These are phyloP conservation scores for Trichoplusia ni DNA, from an alignment of 1,140 invertebrate genomes.

Conservation along the genomic window DNA sequence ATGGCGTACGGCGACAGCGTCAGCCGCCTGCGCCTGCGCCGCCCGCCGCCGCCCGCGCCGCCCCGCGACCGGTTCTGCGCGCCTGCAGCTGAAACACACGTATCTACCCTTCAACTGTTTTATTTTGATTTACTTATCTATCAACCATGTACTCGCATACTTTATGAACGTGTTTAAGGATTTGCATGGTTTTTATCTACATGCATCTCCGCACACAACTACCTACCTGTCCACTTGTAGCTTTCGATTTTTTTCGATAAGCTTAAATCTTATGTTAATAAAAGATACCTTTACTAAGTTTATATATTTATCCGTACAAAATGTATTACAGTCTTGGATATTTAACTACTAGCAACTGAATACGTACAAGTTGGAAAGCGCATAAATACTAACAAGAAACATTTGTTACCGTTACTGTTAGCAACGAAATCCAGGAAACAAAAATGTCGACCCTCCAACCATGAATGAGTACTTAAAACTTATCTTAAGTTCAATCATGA, in stretches of 20 bases:
- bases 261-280: neutral
- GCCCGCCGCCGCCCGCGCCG: conserved; percentile 4
- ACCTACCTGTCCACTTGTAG: neutral
- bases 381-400: too few relatives aligned
- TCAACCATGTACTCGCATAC: conserved; percentile 46
- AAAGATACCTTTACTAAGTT: too few relatives aligned
- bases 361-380: too few relatives aligned
- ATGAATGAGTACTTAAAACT: conserved; percentile 27
- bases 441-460: conserved; percentile 9
- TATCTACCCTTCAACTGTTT: conserved; percentile 61
- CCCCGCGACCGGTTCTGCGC: conserved; percentile 21
- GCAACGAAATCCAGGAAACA: neutral
- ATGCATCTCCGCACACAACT: conserved; percentile 6
- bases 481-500: conserved; percentile 33
- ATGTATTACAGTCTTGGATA: too few relatives aligned
- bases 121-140: conserved; percentile 78
- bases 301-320: too few relatives aligned
- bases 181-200: conserved; percentile 30
- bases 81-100: conserved; percentile 69
- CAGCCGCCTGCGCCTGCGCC: conserved; percentile 44
- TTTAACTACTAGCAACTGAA: too few relatives aligned
- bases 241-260: neutral
- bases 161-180: conserved; percentile 38
- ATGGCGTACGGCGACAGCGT: conserved; percentile 64
- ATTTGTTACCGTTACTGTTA: too few relatives aligned